Conservation (phyloP, 2,113 vertebrate genomes). For the Recurvirostra avosetta region DNA sequence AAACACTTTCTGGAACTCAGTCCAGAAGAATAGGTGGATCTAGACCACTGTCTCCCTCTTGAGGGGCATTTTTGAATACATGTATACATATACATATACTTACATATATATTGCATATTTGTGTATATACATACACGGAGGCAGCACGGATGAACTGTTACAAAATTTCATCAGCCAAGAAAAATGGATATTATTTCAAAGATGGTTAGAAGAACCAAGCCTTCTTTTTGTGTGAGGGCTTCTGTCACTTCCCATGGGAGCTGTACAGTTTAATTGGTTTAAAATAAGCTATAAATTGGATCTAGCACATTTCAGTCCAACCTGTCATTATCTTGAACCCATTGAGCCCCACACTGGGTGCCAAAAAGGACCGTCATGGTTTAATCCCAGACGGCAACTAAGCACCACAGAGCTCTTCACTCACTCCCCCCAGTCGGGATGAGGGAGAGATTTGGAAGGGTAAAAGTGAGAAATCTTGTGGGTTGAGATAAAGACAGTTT, state of each 20-base stretch:
- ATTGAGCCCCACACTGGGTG: neutral
- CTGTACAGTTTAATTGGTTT: neutral
- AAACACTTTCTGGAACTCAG: neutral
- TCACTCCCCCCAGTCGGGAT: neutral
- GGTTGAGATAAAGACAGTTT: neutral
- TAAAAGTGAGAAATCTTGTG: neutral
- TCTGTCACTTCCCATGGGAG: neutral
- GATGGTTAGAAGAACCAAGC: neutral
- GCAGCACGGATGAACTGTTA: neutral
- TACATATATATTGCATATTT: neutral
- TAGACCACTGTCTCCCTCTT: neutral
- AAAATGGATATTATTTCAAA: neutral
- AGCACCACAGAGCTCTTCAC: neutral
- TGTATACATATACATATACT: accelerated
- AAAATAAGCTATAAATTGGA: neutral
- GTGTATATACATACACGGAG: neutral
- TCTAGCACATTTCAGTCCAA: neutral
- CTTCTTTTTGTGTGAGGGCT: neutral
- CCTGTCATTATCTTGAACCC: neutral
- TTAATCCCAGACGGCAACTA: neutral
- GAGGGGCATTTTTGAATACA: neutral
- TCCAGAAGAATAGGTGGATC: neutral
- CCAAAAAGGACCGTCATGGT: neutral
- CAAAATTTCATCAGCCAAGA: neutral
- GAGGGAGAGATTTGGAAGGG: neutral